A percentile compares a stretch with the other conserved stretches of the same genome.
Conservation (phyloP, 2,888 invertebrate species). For the Parapristionchus giblindavisi region DNA sequence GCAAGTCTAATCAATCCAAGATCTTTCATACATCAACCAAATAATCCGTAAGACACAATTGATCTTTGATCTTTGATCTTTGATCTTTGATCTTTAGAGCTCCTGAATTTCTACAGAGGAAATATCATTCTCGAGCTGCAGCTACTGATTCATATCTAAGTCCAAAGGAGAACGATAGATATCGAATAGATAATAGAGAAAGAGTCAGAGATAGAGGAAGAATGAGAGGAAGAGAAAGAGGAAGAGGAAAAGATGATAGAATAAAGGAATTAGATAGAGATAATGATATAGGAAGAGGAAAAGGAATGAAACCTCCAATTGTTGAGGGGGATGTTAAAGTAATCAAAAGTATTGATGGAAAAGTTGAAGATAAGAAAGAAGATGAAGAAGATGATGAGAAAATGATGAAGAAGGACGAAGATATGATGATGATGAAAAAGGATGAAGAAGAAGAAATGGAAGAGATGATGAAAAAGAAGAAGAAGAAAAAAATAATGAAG, state of each 20-base stretch:
- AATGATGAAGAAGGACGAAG: conserved; percentile 1
- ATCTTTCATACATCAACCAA: conserved; percentile 7
- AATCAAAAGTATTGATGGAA: no score
- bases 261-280: conserved; percentile 1
- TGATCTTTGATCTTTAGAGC: no score
- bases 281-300: conserved; percentile 8
- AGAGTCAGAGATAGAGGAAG: not conserved
- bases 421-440: no score
- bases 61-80: not conserved
- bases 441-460: no score
- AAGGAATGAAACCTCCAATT: no score
- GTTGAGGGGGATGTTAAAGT: no score
- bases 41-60: not conserved
- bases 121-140: no score
- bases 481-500: conserved; percentile 8
- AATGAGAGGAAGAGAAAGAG: conserved; percentile 3
- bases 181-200: no score
- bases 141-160: no score
- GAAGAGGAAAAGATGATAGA: conserved; percentile 6
- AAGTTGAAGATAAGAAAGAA: not conserved
- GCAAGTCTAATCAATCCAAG: conserved; percentile 4
- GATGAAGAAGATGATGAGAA: not conserved
- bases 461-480: conserved; percentile 17
- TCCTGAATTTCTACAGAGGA: no score
- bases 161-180: no score